These are phyloP conservation scores for Thumatha senex DNA, from an alignment of 2,888 invertebrate species.

Conservation along the genomic window DNA sequence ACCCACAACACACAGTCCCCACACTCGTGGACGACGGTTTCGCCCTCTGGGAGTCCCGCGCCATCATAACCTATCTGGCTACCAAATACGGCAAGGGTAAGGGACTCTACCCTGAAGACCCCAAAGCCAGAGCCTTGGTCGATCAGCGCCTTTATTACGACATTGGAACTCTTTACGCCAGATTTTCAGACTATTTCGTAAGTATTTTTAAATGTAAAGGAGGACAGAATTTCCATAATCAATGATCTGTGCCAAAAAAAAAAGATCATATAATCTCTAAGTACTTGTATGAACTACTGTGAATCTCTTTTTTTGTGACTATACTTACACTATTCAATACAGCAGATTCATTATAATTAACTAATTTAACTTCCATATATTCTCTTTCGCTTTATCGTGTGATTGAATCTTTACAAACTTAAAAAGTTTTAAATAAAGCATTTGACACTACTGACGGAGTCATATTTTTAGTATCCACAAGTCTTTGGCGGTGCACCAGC, in stretches of 20 bases:
- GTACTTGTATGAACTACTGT: too few relatives aligned
- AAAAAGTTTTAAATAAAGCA: not conserved
- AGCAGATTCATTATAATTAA: too few relatives aligned
- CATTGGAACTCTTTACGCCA: slow-evolving; percentile 88
- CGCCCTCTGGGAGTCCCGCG: slow-evolving; percentile 92
- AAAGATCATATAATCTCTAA: too few relatives aligned
- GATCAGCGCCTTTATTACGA: slow-evolving; percentile 93
- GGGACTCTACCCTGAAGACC: slow-evolving; percentile 89
- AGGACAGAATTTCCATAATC: too few relatives aligned
- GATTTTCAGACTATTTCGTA: slow-evolving; percentile 89
- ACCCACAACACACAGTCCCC: slow-evolving; percentile 93
- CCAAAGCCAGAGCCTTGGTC: slow-evolving; percentile 89
- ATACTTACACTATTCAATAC: too few relatives aligned
- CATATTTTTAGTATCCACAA: slow-evolving; percentile 81
- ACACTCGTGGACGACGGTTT: slow-evolving; percentile 93
- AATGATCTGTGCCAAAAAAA: too few relatives aligned
- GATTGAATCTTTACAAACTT: not conserved
- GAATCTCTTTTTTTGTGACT: too few relatives aligned
- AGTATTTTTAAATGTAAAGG: slow-evolving; percentile 51
- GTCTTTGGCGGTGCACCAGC: slow-evolving; percentile 84
- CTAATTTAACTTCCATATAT: too few relatives aligned
- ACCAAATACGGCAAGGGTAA: slow-evolving; percentile 92
- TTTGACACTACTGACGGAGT: not conserved
- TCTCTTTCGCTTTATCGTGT: too few relatives aligned
- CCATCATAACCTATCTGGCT: slow-evolving; percentile 91